phyloP scores from a whole-genome alignment of 2,888 invertebrate genomes.

The Chesias legatella region DNA sequence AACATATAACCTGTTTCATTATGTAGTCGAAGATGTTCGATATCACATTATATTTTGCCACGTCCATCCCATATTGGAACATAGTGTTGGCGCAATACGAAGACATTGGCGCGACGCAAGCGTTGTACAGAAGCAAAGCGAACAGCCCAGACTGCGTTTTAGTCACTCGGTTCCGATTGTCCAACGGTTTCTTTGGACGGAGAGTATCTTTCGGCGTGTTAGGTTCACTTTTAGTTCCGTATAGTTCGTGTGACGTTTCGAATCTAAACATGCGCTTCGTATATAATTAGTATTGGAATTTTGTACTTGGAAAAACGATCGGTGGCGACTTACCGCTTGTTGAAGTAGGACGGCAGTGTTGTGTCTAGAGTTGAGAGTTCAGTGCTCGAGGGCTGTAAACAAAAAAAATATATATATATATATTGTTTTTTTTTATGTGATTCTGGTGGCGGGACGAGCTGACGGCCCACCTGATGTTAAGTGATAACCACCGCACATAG shows the following conservation, averaged over 20 bases:
- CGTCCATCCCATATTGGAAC: slow-evolving; percentile 66
- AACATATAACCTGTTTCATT: slow-evolving; percentile 58
- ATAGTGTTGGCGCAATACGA: slow-evolving; percentile 63
- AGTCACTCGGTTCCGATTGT: slow-evolving; percentile 33
- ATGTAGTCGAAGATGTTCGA: slow-evolving; percentile 54
- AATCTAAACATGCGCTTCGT: slow-evolving; percentile 46
- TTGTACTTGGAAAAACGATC: slow-evolving; percentile 2
- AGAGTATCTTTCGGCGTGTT: slow-evolving; percentile 8
- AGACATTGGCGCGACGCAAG: slow-evolving; percentile 69
- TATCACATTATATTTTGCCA: slow-evolving; percentile 63
- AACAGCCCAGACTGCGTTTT: slow-evolving; percentile 64
- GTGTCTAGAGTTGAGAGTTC: slow-evolving; percentile 43
- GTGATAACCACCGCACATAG: too few relatives aligned
- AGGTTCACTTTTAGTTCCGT: slow-evolving; percentile 20
- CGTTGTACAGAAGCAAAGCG: slow-evolving; percentile 64
- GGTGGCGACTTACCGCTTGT: slow-evolving; percentile 52
- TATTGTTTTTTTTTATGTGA: too few relatives aligned
- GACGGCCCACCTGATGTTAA: too few relatives aligned
- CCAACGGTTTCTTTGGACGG: slow-evolving; percentile 22
- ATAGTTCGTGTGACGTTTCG: slow-evolving; percentile 51
- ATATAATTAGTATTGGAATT: slow-evolving; percentile 19
- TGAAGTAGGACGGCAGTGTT: slow-evolving; percentile 59
- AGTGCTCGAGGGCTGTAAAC: slow-evolving; percentile 55
- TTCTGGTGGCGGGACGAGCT: too few relatives aligned
- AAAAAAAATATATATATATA: not conserved